Conservation (phyloP, 1,140 invertebrate species). For the Diorhabda sublineata region DNA sequence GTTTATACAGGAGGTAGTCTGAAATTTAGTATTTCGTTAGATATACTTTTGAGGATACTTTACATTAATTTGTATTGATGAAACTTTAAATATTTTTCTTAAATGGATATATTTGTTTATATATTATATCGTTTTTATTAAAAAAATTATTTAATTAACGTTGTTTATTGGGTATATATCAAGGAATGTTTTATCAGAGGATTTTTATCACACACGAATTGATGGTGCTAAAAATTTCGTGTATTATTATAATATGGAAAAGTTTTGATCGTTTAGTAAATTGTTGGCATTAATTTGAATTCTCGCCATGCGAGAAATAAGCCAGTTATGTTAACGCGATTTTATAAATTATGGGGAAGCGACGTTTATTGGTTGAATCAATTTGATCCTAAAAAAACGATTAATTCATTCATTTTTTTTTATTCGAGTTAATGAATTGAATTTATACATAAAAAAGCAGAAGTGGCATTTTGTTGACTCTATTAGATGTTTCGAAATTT, state of each 20-base stretch:
- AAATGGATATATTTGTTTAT: background rate
- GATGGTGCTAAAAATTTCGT: background rate
- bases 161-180: too few relatives aligned
- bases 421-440: too few relatives aligned
- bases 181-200: background rate
- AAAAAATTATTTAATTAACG: background rate
- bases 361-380: background rate
- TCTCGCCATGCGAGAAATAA: background rate
- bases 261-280: background rate
- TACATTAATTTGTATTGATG: background rate
- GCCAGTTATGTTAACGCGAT: slow-evolving; percentile 2
- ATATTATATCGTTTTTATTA: background rate
- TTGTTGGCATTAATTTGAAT: background rate
- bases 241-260: background rate
- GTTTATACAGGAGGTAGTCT: background rate
- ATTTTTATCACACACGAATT: background rate
- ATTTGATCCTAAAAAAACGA: background rate
- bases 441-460: too few relatives aligned
- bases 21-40: background rate
- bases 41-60: background rate
- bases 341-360: background rate
- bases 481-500: too few relatives aligned
- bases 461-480: too few relatives aligned
- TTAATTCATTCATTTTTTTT: too few relatives aligned
- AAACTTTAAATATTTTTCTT: background rate